Base-by-base conservation (phyloP, 2,797 vertebrate genomes). In the Natrix natrix region DNA sequence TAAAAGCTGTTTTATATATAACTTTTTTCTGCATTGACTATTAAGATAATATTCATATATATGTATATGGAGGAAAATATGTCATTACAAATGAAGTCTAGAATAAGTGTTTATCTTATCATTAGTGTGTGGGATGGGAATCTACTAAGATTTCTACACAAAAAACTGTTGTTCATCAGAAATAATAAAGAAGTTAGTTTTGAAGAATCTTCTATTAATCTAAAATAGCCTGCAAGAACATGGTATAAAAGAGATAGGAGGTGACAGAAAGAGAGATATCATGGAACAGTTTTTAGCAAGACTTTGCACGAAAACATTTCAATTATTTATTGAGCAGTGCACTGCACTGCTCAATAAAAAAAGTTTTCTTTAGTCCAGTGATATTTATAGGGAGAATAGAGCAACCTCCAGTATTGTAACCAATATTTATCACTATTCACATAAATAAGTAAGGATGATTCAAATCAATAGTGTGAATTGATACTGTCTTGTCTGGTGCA, bases 11-110 rank as follows among this genome's bases (percentile, higher is more conserved):
- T 90, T 92, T 32, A 63, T n/a, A 16, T 32, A 83, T 93, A 83
- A 87, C 32, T 86, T n/a, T 90, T 61, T 28, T 48, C 43, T 63
- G 13, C 32, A 48, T n/a, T 37, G 63, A 74, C 61, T 74, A 59
- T 88, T 92, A 92, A 59, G 54, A 52, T 92, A 92, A 74, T 92
- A 78, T 60, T 17, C 26, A 52, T 88, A 26, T 88, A 26, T 88
- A 74, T 43, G 37, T 43, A 26, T 88, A 74, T 43, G 37, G 59
- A 48, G n/a, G 43, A 48, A 69, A 88, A 57, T 4, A 54, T 57
- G 61, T 56, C 52, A 56, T 26, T 52, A 88, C 54, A 74, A 69
- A 69, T 32, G 26, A 88, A 69, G 32, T 52, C 16, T 88, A 55
- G 37, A 69, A 26, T n/a, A 69, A n/a, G 26, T 69, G 32, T 48